Conservation (phyloP, 2,113 vertebrate genomes). For the Fukomys damarensis region DNA sequence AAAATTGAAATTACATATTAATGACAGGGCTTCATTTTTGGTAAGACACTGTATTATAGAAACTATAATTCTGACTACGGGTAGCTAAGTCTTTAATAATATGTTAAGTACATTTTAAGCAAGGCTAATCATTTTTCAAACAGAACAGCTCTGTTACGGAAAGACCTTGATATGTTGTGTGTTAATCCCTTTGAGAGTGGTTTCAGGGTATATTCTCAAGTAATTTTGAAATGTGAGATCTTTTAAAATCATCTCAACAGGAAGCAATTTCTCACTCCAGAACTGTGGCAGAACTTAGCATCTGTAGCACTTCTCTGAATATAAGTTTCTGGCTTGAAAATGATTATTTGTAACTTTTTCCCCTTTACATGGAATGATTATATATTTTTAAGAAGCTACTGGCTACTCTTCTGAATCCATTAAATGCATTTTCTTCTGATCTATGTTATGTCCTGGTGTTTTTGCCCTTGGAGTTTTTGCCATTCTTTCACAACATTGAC, state of each 20-base stretch:
- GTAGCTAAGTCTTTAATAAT: neutral
- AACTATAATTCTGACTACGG: neutral
- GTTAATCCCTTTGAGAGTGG: neutral
- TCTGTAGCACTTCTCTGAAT: constrained; percentile 6
- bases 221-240: neutral
- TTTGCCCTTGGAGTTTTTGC: neutral
- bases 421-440: neutral
- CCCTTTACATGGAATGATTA: neutral
- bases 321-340: neutral
- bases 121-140: neutral
- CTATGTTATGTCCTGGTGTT: no score
- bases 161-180: neutral
- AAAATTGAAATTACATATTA: neutral
- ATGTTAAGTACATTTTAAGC: neutral
- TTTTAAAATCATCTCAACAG: neutral
- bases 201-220: neutral
- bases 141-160: neutral
- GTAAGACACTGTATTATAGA: neutral
- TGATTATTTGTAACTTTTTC: neutral
- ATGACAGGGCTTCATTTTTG: neutral
- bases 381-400: neutral
- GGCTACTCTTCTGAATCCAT: neutral
- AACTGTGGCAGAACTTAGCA: neutral
- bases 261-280: constrained; percentile 35
- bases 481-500: neutral